Evolutionary conservation across 1,140 invertebrate species (phyloP).

Genomic region (Ceratina australensis): DNA sequence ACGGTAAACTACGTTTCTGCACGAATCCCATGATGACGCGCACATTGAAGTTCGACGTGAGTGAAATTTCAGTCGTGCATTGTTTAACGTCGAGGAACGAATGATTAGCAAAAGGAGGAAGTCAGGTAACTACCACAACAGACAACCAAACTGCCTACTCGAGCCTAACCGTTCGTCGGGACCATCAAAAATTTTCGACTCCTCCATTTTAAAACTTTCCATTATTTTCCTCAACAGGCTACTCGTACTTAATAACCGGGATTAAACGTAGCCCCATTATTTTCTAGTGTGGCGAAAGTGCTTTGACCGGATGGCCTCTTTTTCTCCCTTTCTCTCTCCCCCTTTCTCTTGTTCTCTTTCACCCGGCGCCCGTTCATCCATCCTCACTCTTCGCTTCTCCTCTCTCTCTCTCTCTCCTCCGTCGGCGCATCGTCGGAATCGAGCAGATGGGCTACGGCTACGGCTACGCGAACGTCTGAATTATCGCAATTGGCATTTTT

Average conservation of each 20-base stretch:
- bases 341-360: slow-evolving; percentile 7
- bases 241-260: slow-evolving; percentile 19
- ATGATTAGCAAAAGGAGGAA: no score
- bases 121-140: no score
- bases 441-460: neutral
- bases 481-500: slow-evolving; percentile 69
- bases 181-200: neutral
- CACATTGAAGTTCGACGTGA: no score
- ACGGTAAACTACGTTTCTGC: no score
- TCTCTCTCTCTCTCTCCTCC: slow-evolving; percentile 1
- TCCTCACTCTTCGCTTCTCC: no score
- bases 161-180: no score
- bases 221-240: slow-evolving; percentile 1
- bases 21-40: no score
- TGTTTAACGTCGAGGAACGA: no score
- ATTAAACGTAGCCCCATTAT: slow-evolving; percentile 37
- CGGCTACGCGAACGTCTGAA: slow-evolving; percentile 51
- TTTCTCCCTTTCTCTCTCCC: neutral
- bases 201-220: neutral
- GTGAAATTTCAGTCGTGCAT: no score
- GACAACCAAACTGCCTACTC: no score
- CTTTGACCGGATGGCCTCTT: slow-evolving; percentile 43
- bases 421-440: neutral
- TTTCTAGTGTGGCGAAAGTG: slow-evolving; percentile 24
- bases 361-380: neutral